Conservation (phyloP, 2,113 vertebrate genomes). For the Smithornis capensis region DNA sequence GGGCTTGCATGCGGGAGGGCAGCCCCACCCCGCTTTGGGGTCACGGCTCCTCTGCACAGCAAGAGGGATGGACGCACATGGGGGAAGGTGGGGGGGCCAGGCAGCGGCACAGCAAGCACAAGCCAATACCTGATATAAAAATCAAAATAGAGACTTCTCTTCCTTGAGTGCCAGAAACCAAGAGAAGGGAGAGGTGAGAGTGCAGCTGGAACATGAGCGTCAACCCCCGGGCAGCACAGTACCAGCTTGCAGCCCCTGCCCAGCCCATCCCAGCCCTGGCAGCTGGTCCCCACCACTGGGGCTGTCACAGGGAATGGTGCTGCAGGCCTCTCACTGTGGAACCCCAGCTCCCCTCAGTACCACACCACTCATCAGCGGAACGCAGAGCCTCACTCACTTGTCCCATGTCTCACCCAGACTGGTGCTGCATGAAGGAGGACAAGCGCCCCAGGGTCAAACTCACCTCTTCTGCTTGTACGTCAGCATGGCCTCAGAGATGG, state of each 20-base stretch:
- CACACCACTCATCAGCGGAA: accelerated
- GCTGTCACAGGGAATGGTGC: neutral
- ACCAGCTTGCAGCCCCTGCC: neutral
- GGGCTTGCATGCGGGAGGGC: constrained; percentile 26
- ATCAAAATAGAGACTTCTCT: constrained; percentile 94
- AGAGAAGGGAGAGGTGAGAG: constrained; percentile 71
- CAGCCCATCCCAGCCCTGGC: constrained; percentile 20
- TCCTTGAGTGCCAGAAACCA: constrained; percentile 89
- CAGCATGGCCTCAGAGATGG: constrained; percentile 96
- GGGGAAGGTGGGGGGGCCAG: neutral
- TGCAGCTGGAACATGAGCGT: constrained; percentile 33
- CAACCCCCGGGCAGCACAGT: constrained; percentile 22
- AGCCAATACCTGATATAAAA: constrained; percentile 91
- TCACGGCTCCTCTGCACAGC: constrained; percentile 45
- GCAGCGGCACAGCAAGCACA: constrained; percentile 67
- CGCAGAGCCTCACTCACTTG: neutral
- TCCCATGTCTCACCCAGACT: neutral
- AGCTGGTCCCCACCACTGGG: neutral
- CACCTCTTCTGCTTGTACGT: constrained; percentile 99
- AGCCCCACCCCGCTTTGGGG: neutral
- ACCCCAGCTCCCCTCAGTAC: neutral
- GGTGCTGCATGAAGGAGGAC: accelerated
- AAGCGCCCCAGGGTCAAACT: accelerated
- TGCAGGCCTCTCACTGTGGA: neutral
- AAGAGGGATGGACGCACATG: constrained; percentile 37